These are phyloP conservation scores for Zhengitettix transpicula DNA, from an alignment of 2,888 invertebrate species.

Conservation along the genomic window DNA sequence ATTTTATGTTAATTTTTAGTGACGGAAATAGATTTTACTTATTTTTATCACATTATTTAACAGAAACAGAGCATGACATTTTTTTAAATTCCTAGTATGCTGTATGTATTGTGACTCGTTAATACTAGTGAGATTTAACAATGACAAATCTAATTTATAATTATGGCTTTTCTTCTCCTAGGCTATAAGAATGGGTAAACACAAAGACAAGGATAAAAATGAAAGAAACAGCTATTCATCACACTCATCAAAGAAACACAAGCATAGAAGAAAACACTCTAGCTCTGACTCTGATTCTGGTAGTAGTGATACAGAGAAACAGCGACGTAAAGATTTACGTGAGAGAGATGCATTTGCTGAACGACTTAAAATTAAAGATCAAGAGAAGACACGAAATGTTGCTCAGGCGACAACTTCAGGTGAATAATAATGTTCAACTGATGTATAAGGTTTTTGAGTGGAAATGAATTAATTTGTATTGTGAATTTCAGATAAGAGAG, in stretches of 20 bases:
- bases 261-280: constrained; percentile 2
- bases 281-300: constrained; percentile 27
- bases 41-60: too few species aligned
- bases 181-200: neutral
- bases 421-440: neutral
- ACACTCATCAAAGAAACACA: neutral
- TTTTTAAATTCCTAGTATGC: too few species aligned
- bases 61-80: too few species aligned
- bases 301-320: constrained; percentile 60
- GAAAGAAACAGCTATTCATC: neutral
- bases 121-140: too few species aligned
- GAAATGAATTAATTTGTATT: neutral
- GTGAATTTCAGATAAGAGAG: constrained; percentile 41
- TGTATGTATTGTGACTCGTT: too few species aligned
- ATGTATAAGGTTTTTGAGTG: neutral
- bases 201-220: neutral
- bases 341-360: constrained; percentile 90
- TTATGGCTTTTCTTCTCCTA: neutral
- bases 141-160: too few species aligned
- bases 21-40: too few species aligned
- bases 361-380: constrained; percentile 76
- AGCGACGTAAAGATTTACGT: constrained; percentile 63
- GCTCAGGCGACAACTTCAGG: constrained; percentile 28
- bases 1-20: too few species aligned
- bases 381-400: constrained; percentile 69